Evolutionary conservation across 2,888 invertebrate genomes (phyloP).

Genomic region (Orthonychiurus folsomi): DNA sequence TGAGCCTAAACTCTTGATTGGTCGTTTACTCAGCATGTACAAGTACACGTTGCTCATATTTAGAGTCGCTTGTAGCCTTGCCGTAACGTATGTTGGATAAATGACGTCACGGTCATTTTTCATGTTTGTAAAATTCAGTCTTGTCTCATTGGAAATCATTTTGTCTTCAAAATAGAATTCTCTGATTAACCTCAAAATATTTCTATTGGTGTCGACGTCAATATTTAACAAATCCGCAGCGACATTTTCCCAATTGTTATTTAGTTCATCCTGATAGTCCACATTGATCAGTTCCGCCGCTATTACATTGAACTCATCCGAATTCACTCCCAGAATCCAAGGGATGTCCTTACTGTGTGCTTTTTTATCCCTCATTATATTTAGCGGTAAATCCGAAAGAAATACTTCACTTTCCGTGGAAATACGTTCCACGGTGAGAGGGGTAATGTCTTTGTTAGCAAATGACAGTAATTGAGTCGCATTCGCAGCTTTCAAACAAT

Average conservation of each 20-base stretch:
- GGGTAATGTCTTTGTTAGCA: not conserved
- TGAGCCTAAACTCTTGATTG: not conserved
- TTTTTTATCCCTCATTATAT: not conserved
- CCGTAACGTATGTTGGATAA: conserved; percentile 7
- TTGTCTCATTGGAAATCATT: not conserved
- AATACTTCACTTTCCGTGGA: not conserved
- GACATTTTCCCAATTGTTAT: not conserved
- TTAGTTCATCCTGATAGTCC: not conserved
- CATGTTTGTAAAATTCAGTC: conserved; percentile 5
- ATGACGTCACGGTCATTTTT: conserved; percentile 6
- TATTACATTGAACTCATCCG: not conserved
- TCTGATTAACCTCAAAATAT: not conserved
- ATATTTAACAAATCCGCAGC: not conserved
- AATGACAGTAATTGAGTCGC: not conserved
- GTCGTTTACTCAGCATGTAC: conserved; percentile 7
- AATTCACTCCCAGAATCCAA: conserved; percentile 14
- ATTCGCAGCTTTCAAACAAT: conserved; percentile 9
- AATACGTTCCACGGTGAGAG: conserved; percentile 7
- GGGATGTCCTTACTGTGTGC: conserved; percentile 3
- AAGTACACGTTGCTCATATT: conserved; percentile 9
- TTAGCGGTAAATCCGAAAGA: conserved; percentile 9
- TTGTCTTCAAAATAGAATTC: conserved; percentile 13
- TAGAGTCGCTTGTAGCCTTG: not conserved
- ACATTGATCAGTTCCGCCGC: not conserved
- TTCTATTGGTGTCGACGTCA: not conserved